phyloP scores from a whole-genome alignment of 64 coral and sea anemone species.

The Actinia tenebrosa region DNA sequence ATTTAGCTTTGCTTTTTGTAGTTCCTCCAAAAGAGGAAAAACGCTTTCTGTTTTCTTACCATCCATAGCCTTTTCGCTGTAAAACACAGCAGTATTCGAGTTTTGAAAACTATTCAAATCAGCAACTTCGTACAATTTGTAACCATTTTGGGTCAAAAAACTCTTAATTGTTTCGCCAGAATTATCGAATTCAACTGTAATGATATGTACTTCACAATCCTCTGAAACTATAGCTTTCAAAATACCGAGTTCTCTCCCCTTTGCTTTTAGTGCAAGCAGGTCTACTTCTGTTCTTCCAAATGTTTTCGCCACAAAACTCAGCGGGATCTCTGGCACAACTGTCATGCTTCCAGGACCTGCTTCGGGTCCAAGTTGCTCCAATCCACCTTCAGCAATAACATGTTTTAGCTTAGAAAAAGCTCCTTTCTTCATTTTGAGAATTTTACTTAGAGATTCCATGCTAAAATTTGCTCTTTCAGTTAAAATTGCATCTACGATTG shows the following conservation, averaged over 20 bases:
- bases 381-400: background rate
- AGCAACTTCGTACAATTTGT: background rate
- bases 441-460: background rate
- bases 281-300: constrained; percentile 7
- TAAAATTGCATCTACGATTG: background rate
- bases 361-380: background rate
- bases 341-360: background rate
- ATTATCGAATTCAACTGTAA: background rate
- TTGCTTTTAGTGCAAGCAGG: background rate
- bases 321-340: background rate
- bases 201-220: background rate
- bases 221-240: constrained; percentile 16
- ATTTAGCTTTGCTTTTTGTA: background rate
- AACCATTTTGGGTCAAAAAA: background rate
- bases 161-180: background rate
- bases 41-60: background rate
- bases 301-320: background rate
- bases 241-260: background rate
- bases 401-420: background rate
- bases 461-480: background rate
- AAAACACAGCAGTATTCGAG: background rate
- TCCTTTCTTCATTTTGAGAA: background rate
- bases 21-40: background rate
- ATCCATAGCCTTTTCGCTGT: background rate
- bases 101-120: background rate